These are phyloP conservation scores for Hirtodrosophila duncani DNA, from an alignment of 2,888 invertebrate genomes.

Conservation along the genomic window DNA sequence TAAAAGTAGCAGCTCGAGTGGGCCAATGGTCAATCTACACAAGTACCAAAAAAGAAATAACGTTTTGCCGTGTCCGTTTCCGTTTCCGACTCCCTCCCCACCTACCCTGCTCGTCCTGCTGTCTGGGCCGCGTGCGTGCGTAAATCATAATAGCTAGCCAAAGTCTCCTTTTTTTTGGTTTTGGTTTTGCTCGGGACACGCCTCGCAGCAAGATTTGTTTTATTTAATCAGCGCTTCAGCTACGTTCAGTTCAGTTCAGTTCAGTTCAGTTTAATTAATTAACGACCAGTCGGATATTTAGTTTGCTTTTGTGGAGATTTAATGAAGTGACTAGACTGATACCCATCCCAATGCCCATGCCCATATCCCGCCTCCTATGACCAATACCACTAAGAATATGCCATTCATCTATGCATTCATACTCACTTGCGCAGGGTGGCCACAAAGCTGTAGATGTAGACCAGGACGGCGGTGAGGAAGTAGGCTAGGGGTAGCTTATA, in stretches of 20 bases:
- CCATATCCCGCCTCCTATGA: not conserved
- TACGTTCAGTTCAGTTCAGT: too few species aligned
- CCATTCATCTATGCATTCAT: slow-evolving; percentile 5
- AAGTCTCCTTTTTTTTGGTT: slow-evolving; percentile 25
- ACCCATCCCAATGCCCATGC: not conserved
- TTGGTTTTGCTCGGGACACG: slow-evolving; percentile 34
- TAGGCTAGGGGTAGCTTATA: slow-evolving; percentile 96
- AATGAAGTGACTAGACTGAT: slow-evolving; percentile 50
- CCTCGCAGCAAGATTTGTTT: slow-evolving; percentile 63
- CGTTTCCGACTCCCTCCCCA: not conserved
- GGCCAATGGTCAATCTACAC: slow-evolving; percentile 18
- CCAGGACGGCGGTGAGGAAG: slow-evolving; percentile 92
- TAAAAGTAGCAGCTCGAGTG: slow-evolving; percentile 45
- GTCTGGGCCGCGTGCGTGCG: slow-evolving; percentile 63
- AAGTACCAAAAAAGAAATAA: slow-evolving; percentile 20
- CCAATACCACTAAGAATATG: not conserved
- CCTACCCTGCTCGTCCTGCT: slow-evolving; percentile 21
- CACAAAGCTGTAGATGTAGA: slow-evolving; percentile 96
- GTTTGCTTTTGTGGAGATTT: slow-evolving; percentile 54
- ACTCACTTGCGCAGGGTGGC: slow-evolving; percentile 93
- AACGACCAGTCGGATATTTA: slow-evolving; percentile 53
- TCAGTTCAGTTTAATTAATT: slow-evolving; percentile 70
- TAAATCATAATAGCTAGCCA: slow-evolving; percentile 67
- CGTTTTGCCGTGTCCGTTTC: slow-evolving; percentile 39
- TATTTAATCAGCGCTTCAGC: slow-evolving; percentile 62